A percentile compares a stretch with the other conserved stretches of the same genome.
phyloP scores from a whole-genome alignment of 2,888 invertebrate genomes.

The Leptura quadrifasciata region DNA sequence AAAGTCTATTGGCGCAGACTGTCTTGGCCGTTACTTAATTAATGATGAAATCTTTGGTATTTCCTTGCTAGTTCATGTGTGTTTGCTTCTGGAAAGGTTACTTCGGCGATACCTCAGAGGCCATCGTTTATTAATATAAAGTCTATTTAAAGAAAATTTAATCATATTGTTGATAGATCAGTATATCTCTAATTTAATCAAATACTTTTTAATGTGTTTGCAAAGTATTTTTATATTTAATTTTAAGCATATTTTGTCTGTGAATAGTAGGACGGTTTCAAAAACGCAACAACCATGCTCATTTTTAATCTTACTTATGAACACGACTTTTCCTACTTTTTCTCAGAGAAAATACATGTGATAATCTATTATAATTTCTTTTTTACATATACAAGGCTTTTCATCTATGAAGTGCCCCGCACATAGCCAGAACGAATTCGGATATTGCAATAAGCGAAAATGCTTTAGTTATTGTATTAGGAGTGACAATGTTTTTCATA shows the following conservation, averaged over 20 bases:
- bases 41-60: background rate
- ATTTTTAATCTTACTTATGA: background rate
- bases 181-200: background rate
- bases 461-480: background rate
- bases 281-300: conserved; percentile 21
- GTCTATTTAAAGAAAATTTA: background rate
- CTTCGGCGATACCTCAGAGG: background rate
- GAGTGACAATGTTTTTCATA: background rate
- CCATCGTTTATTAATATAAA: conserved; percentile 3
- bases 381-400: background rate
- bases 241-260: conserved; percentile 20
- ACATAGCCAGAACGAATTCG: background rate
- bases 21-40: background rate
- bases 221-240: conserved; percentile 7
- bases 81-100: background rate
- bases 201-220: conserved; percentile 3
- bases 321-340: background rate
- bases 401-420: background rate
- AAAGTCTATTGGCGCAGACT: background rate
- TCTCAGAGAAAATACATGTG: conserved; percentile 7
- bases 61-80: background rate
- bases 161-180: conserved; percentile 3
- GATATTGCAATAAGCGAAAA: background rate
- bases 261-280: conserved; percentile 2
- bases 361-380: background rate